These are phyloP conservation scores for Allobates femoralis DNA, from an alignment of 2,797 vertebrate genomes.

Conservation along the genomic window DNA sequence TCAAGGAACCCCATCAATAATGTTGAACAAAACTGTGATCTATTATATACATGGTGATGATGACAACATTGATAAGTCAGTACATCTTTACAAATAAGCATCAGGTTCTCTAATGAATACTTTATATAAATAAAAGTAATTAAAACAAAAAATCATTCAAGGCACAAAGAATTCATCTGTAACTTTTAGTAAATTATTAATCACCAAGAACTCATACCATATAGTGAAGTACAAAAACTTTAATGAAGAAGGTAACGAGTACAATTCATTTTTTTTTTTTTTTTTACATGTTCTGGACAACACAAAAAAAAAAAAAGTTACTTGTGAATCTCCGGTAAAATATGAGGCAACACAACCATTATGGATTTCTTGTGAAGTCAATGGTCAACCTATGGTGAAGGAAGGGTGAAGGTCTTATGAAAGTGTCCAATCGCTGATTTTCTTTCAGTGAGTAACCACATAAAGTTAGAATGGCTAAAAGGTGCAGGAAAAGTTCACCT, in stretches of 20 bases:
- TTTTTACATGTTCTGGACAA: constrained; percentile 67
- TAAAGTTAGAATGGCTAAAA: constrained; percentile 31
- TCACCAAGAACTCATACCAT: constrained; percentile 71
- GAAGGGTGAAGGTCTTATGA: constrained; percentile 13
- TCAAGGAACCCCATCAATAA: constrained; percentile 67
- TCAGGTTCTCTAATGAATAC: constrained; percentile 65
- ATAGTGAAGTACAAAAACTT: constrained; percentile 74
- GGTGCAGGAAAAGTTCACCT: neutral
- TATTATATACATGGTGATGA: constrained; percentile 64
- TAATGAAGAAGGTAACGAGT: constrained; percentile 68
- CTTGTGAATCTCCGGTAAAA: constrained; percentile 49
- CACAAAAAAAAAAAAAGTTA: constrained; percentile 68
- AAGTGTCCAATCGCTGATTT: neutral
- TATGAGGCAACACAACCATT: constrained; percentile 51
- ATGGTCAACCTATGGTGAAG: constrained; percentile 41
- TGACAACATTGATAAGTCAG: constrained; percentile 63
- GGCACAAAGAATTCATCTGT: constrained; percentile 78
- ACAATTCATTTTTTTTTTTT: constrained; percentile 65
- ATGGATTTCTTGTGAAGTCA: constrained; percentile 34
- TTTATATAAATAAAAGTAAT: constrained; percentile 64
- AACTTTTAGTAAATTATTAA: constrained; percentile 65
- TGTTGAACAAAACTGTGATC: constrained; percentile 65
- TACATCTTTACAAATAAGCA: constrained; percentile 63
- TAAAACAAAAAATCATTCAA: constrained; percentile 70
- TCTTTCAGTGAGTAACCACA: constrained; percentile 1